phyloP scores from a whole-genome alignment of 1,140 invertebrate genomes.

The Cotesia glomerata region DNA sequence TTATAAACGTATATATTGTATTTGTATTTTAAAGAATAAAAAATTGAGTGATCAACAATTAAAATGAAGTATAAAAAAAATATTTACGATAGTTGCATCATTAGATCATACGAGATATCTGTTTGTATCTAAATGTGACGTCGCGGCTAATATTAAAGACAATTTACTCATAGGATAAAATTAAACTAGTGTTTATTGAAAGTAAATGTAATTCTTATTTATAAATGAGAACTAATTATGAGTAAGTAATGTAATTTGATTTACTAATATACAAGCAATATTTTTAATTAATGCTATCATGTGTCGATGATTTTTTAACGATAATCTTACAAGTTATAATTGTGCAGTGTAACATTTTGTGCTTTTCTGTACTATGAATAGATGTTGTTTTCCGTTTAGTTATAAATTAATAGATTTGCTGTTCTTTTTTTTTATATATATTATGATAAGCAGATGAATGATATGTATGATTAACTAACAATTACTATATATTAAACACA shows the following conservation, averaged over 20 bases:
- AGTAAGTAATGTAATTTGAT: slow-evolving; percentile 7
- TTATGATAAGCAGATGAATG: too few relatives aligned
- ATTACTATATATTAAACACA: too few relatives aligned
- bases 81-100: neutral
- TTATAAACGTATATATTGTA: neutral
- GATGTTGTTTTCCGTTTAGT: too few relatives aligned
- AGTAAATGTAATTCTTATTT: neutral
- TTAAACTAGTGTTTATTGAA: slow-evolving; percentile 7
- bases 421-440: too few relatives aligned
- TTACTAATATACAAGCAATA: slow-evolving; percentile 3
- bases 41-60: neutral
- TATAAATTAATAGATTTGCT: too few relatives aligned
- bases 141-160: slow-evolving; percentile 7
- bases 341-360: too few relatives aligned
- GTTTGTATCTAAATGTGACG: slow-evolving; percentile 4
- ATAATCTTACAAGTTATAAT: too few relatives aligned
- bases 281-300: neutral
- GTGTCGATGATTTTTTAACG: neutral
- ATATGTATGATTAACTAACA: too few relatives aligned
- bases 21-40: neutral
- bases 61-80: neutral
- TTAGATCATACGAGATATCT: neutral
- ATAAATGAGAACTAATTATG: neutral
- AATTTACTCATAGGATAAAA: neutral
- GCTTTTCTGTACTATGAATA: too few relatives aligned